phyloP scores from a whole-genome alignment of 2,888 invertebrate genomes.

The Drosophila subsilvestris region DNA sequence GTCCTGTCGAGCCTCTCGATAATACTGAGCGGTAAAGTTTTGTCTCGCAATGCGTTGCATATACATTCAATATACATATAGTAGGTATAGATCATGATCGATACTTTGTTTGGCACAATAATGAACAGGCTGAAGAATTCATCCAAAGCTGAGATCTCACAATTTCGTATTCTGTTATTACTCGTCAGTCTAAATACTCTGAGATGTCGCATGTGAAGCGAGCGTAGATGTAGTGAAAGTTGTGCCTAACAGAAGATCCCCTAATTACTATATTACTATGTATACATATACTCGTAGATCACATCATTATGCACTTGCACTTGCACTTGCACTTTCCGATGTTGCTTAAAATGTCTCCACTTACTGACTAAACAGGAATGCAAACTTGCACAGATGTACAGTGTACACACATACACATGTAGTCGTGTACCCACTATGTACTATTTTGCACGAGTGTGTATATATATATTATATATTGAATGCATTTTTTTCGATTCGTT shows the following conservation, averaged over 20 bases:
- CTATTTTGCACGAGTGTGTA: slow-evolving; percentile 11
- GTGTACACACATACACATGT: slow-evolving; percentile 26
- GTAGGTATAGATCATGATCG: slow-evolving; percentile 24
- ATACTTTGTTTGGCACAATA: slow-evolving; percentile 23
- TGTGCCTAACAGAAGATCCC: slow-evolving; percentile 28
- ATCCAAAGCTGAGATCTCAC: slow-evolving; percentile 23
- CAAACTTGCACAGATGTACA: slow-evolving; percentile 50
- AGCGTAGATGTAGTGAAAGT: slow-evolving; percentile 29
- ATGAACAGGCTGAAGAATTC: slow-evolving; percentile 18
- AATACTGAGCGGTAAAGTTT: slow-evolving; percentile 71
- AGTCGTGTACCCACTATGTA: slow-evolving; percentile 31
- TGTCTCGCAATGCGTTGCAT: slow-evolving; percentile 23
- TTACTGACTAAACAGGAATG: slow-evolving; percentile 73
- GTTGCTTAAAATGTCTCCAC: slow-evolving; percentile 56
- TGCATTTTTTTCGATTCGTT: slow-evolving; percentile 43
- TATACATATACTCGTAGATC: slow-evolving; percentile 9
- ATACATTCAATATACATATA: not conserved
- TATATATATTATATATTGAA: slow-evolving; percentile 50
- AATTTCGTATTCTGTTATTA: slow-evolving; percentile 41
- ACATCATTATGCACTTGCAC: slow-evolving; percentile 20
- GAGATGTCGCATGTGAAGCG: slow-evolving; percentile 41
- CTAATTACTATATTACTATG: slow-evolving; percentile 20
- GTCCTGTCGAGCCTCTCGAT: slow-evolving; percentile 19
- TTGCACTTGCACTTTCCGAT: slow-evolving; percentile 20
- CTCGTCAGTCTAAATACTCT: slow-evolving; percentile 57